Conservation (phyloP, 2,888 invertebrate species). For the Aplocera efformata region DNA sequence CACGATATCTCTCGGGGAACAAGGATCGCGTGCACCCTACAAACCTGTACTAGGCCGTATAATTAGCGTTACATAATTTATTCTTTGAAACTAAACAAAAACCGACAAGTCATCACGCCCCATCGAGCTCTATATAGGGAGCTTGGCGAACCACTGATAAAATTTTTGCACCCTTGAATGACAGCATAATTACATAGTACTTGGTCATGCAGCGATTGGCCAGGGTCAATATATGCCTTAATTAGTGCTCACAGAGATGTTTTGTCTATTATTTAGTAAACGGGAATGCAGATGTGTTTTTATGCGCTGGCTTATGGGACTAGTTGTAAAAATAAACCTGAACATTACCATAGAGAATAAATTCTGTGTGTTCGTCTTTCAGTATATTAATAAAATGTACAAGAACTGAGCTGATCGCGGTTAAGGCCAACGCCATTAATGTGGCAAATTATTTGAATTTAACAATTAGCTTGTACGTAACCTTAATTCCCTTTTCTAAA, state of each 20-base stretch:
- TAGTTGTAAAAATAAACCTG: slow-evolving; percentile 7
- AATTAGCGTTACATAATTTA: slow-evolving; percentile 18
- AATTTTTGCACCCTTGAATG: slow-evolving; percentile 36
- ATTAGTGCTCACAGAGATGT: slow-evolving; percentile 14
- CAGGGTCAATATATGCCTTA: slow-evolving; percentile 24
- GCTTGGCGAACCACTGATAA: slow-evolving; percentile 23
- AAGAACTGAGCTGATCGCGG: no score
- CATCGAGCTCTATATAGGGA: slow-evolving; percentile 24
- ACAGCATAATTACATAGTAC: slow-evolving; percentile 36
- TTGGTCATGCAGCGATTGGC: slow-evolving; percentile 26
- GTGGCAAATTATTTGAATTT: no score
- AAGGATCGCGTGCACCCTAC: slow-evolving; percentile 19
- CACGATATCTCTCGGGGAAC: slow-evolving; percentile 4
- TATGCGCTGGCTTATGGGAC: slow-evolving; percentile 7
- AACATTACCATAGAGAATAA: slow-evolving; percentile 4
- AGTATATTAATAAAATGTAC: no score
- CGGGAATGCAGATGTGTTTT: slow-evolving; percentile 10
- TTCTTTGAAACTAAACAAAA: slow-evolving; percentile 22
- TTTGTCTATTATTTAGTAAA: slow-evolving; percentile 13
- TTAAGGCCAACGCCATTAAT: no score
- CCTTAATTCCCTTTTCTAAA: no score
- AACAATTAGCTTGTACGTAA: no score
- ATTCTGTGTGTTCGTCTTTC: background rate
- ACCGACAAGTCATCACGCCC: slow-evolving; percentile 27
- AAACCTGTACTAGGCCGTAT: slow-evolving; percentile 10